phyloP scores from a whole-genome alignment of 2,113 vertebrate genomes.

The Mesembrinibis cayennensis region DNA sequence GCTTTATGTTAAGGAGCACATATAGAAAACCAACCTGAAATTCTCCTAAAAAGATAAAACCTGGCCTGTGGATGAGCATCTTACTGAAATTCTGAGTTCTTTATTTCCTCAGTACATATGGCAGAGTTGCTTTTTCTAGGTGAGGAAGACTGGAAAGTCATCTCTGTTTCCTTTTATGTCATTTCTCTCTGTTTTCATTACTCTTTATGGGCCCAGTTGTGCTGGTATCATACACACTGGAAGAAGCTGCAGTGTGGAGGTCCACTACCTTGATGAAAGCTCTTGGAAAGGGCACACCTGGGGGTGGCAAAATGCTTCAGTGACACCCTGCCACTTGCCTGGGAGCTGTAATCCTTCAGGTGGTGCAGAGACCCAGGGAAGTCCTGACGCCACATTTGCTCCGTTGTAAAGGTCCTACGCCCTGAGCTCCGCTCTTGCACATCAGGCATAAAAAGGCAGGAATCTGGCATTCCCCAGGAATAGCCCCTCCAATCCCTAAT shows the following conservation, averaged over 20 bases:
- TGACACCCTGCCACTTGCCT: neutral
- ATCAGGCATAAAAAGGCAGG: neutral
- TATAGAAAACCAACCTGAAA: neutral
- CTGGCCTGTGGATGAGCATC: neutral
- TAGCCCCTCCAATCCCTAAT: neutral
- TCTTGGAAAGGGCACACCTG: neutral
- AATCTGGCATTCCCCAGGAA: neutral
- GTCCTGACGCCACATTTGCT: neutral
- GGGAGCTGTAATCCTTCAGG: neutral
- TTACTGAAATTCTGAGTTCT: neutral
- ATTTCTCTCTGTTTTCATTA: neutral
- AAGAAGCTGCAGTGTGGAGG: neutral
- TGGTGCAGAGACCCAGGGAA: accelerated
- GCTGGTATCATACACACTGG: neutral
- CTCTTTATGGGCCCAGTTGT: neutral
- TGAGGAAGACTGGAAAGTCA: neutral
- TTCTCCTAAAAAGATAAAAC: neutral
- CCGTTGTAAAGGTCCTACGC: neutral
- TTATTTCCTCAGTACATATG: neutral
- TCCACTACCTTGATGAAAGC: neutral
- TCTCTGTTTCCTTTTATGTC: neutral
- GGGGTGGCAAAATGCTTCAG: neutral
- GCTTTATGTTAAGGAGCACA: neutral
- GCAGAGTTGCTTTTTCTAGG: neutral
- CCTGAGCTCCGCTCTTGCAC: neutral